Base-by-base conservation (phyloP, 2,113 vertebrate species). In the Upupa epops region DNA sequence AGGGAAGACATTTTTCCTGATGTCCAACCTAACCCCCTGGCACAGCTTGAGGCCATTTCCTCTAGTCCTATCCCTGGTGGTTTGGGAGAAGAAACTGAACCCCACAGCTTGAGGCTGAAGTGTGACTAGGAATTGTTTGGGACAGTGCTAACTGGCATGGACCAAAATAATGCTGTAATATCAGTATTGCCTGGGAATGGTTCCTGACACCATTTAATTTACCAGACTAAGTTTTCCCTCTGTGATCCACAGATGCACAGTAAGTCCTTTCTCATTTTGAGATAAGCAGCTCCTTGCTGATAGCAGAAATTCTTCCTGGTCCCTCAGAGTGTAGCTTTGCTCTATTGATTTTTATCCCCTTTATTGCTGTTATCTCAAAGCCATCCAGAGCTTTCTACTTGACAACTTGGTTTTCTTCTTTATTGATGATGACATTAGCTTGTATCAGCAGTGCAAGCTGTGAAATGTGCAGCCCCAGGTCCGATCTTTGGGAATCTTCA, bases 291-390 rank as follows among this genome's bases (percentile, higher is more conserved):
- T 85, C 32, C 46, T 86, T 32, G 31, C 77, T 82, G 81, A 90
- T 87, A 92, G 51, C 63, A 90, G 74, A 54, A 76, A 65, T 82
- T 91, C 76, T 89, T 90, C 55, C 40, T 89, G 28, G 81, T 37
- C 34, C 15, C 66, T 48, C 40, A 46, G 42, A 84, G 8, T 37
- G 71, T 71, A 89, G 66, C 54, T 90, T 89, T 92, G 55, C 55
- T 65, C 17, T 85, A 73, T 76, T 86, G 91, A 85, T 94, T 95
- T 96, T 92, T 31, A 70, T 64, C 51, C 55, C 46, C 34, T 83
- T 91, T 92, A 87, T 93, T 94, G 51, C 74, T 12, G 14, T 82
- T 91, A 82, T 84, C 93, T 89, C 45, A 74, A 90, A 93, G 56
- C 34, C 70, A 86, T 88, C 51, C 66, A 83, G 40, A 16, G 71